A percentile compares a stretch with the other conserved stretches of the same genome.
Evolutionary conservation across 2,113 vertebrate genomes (phyloP).

Genomic region (Alectura lathami): DNA sequence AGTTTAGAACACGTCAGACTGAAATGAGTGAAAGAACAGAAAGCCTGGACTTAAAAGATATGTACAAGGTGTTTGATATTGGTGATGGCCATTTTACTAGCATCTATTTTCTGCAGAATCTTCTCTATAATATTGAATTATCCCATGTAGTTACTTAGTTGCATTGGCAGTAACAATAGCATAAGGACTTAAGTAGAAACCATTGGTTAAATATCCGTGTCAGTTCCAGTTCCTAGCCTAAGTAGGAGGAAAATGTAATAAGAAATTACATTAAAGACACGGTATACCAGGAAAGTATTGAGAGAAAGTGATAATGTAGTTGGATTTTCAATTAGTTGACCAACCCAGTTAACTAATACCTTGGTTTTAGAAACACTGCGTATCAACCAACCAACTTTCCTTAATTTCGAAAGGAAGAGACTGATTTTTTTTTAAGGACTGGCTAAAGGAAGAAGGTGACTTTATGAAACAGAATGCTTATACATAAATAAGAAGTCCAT

Average conservation of each 20-base stretch:
- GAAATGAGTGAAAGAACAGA: neutral
- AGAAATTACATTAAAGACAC: neutral
- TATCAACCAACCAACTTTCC: neutral
- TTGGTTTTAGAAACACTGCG: conserved; percentile 10
- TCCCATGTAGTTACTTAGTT: neutral
- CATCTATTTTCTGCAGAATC: neutral
- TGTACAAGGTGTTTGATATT: neutral
- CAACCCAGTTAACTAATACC: neutral
- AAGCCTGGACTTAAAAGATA: neutral
- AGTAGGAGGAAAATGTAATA: neutral
- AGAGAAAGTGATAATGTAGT: neutral
- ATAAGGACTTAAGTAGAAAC: neutral
- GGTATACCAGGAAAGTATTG: neutral
- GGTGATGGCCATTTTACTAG: neutral
- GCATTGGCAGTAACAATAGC: neutral
- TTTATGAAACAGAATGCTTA: neutral
- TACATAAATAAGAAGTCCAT: too few relatives aligned
- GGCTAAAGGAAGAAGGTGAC: neutral
- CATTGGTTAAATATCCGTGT: neutral
- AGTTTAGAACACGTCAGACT: neutral
- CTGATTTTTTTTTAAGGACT: neutral
- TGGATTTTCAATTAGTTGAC: neutral
- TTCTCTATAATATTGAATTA: neutral
- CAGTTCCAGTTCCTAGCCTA: neutral
- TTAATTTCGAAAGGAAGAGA: neutral